A percentile compares a stretch with the other conserved stretches of the same genome.
Evolutionary conservation across 2,888 invertebrate genomes (phyloP).

Genomic region (Aspidiotus destructor): DNA sequence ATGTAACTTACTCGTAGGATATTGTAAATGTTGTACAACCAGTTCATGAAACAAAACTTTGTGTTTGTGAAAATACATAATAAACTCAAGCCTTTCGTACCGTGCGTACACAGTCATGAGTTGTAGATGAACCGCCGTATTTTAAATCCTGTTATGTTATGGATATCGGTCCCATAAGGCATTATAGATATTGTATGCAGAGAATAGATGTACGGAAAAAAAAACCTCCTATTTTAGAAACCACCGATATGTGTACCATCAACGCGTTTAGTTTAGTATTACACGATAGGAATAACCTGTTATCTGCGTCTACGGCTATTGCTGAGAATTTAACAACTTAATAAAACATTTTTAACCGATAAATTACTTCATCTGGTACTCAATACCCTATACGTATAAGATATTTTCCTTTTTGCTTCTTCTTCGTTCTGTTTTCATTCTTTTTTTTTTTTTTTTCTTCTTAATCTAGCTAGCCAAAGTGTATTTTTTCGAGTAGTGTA

Average conservation of each 20-base stretch:
- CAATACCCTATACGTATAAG: conserved; percentile 14
- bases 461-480: background rate
- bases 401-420: conserved; percentile 19
- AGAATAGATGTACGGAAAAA: too few relatives aligned
- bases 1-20: too few relatives aligned
- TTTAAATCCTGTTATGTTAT: too few relatives aligned
- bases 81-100: too few relatives aligned
- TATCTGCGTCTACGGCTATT: conserved; percentile 31
- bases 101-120: too few relatives aligned
- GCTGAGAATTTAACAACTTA: conserved; percentile 32
- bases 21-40: too few relatives aligned
- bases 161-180: too few relatives aligned
- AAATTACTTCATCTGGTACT: conserved; percentile 31
- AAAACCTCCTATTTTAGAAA: conserved; percentile 20
- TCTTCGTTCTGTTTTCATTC: too few relatives aligned
- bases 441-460: background rate
- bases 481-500: conserved; percentile 4
- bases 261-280: conserved; percentile 28
- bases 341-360: conserved; percentile 32
- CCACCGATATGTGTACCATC: conserved; percentile 22
- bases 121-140: too few relatives aligned
- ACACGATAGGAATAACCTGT: conserved; percentile 31
- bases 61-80: too few relatives aligned
- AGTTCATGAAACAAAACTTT: too few relatives aligned
- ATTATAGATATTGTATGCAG: too few relatives aligned